Percentiles rank a stretch among this genome's conserved stretches.
Evolutionary conservation across 2,888 invertebrate genomes (phyloP).

Genomic region (Cantharis nigra): DNA sequence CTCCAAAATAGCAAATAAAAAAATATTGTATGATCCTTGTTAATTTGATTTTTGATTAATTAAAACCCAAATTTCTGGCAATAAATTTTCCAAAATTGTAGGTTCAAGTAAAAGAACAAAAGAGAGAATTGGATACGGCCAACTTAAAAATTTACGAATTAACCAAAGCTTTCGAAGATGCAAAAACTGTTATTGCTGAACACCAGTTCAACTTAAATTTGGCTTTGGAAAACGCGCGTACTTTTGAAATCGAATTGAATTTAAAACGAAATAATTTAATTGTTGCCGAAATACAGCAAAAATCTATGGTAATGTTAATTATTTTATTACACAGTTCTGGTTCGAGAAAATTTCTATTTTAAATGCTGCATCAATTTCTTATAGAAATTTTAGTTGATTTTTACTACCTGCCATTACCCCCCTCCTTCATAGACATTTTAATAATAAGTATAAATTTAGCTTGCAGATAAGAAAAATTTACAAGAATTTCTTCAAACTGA

Average conservation of each 20-base stretch:
- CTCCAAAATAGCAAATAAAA: no score
- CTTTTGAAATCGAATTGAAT: conserved; percentile 28
- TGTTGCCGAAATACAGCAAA: conserved; percentile 21
- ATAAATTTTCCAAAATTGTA: neutral
- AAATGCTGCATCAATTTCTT: no score
- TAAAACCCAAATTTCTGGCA: no score
- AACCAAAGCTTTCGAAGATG: conserved; percentile 14
- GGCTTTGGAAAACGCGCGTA: conserved; percentile 17
- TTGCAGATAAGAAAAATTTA: conserved; percentile 38
- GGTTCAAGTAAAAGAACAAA: conserved; percentile 32
- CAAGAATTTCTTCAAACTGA: conserved; percentile 37
- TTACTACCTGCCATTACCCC: no score
- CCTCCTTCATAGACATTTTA: no score
- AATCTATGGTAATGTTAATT: conserved; percentile 17
- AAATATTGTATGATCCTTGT: no score
- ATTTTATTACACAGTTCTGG: no score
- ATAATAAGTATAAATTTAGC: conserved; percentile 24
- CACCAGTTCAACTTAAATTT: conserved; percentile 23
- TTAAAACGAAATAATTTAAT: conserved; percentile 11
- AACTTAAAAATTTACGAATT: conserved; percentile 28
- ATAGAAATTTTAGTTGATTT: no score
- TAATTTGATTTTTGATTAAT: no score
- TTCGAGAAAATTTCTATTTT: no score
- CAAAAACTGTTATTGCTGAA: conserved; percentile 23
- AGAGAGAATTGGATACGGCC: conserved; percentile 28